Evolutionary conservation across 1,140 invertebrate species (phyloP).

Genomic region (Charaxes varanes): DNA sequence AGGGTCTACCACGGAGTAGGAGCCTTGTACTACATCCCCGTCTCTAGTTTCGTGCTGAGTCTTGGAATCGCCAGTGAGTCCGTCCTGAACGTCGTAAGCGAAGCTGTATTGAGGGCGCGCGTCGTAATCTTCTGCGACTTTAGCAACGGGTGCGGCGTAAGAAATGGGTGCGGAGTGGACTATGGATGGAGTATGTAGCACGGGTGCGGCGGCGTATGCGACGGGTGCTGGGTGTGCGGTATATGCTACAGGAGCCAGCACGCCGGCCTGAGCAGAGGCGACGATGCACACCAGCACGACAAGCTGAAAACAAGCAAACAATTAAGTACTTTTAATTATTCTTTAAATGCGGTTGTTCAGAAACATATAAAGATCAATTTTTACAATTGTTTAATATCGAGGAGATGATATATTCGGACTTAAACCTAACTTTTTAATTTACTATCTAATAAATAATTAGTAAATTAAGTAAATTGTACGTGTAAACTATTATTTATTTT

Average conservation of each 20-base stretch:
- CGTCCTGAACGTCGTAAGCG: slow-evolving; percentile 78
- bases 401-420: no score
- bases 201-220: slow-evolving; percentile 35
- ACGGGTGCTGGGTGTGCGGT: slow-evolving; percentile 32
- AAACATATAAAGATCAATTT: no score
- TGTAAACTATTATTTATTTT: no score
- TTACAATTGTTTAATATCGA: no score
- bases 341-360: no score
- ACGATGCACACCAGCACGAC: slow-evolving; percentile 42
- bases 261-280: slow-evolving; percentile 32
- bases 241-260: slow-evolving; percentile 30
- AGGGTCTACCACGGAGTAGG: slow-evolving; percentile 78
- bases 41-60: slow-evolving; percentile 78
- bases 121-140: slow-evolving; percentile 41
- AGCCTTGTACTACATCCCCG: slow-evolving; percentile 77
- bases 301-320: slow-evolving; percentile 32
- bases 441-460: no score
- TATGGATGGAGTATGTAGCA: slow-evolving; percentile 42
- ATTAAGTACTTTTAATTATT: neutral
- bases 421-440: no score
- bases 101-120: slow-evolving; percentile 78
- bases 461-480: no score
- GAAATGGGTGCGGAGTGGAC: slow-evolving; percentile 37
- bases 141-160: slow-evolving; percentile 21
- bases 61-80: slow-evolving; percentile 80